Conservation (phyloP, 2,797 vertebrate genomes). For the Gephyroberyx darwinii region DNA sequence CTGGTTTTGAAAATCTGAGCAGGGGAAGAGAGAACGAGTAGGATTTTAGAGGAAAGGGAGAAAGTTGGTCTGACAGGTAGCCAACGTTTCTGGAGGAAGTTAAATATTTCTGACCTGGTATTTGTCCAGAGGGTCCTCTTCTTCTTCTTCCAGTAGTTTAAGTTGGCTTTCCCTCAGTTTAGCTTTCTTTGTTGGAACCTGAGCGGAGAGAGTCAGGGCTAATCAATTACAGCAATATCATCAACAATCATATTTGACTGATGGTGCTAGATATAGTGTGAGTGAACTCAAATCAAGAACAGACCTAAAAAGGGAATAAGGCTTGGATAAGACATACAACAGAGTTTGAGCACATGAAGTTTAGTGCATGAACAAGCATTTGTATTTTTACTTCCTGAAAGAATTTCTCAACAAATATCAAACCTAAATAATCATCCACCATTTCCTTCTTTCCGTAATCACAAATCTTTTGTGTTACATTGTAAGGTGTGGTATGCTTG, state of each 20-base stretch:
- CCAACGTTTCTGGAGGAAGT: background rate
- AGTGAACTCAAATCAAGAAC: constrained; percentile 50
- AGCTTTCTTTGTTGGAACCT: constrained; percentile 72
- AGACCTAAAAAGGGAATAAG: constrained; percentile 47
- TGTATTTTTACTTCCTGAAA: constrained; percentile 23
- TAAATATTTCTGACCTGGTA: constrained; percentile 70
- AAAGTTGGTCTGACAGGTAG: background rate
- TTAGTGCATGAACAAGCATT: constrained; percentile 35
- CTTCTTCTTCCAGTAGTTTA: constrained; percentile 60
- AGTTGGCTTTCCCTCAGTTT: constrained; percentile 64
- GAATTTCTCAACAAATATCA: constrained; percentile 47
- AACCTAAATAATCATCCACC: constrained; percentile 34
- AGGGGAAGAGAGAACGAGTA: too few relatives aligned
- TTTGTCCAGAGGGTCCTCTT: constrained; percentile 68
- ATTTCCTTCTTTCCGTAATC: constrained; percentile 28
- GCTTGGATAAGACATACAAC: constrained; percentile 52
- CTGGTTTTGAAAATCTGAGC: too few relatives aligned
- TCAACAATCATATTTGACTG: constrained; percentile 40
- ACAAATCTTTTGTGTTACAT: constrained; percentile 18
- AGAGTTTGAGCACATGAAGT: constrained; percentile 29
- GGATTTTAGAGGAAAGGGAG: too few relatives aligned
- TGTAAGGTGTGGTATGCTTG: background rate
- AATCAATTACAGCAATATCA: constrained; percentile 27
- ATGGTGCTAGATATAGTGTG: constrained; percentile 26
- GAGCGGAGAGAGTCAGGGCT: constrained; percentile 25